phyloP scores from a whole-genome alignment of 2,888 invertebrate genomes.

The Chrysolina americana region DNA sequence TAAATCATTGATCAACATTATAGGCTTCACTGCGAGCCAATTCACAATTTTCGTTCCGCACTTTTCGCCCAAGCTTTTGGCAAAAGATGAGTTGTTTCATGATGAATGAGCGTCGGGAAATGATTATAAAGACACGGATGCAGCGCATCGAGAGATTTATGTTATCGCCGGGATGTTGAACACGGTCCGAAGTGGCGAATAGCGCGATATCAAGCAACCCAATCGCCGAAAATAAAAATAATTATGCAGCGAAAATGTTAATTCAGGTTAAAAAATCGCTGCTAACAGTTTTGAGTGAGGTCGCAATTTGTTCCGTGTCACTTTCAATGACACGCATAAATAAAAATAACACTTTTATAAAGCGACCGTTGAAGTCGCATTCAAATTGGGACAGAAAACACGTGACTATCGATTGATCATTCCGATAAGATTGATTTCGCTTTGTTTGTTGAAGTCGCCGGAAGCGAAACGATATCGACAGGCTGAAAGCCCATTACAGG shows the following conservation, averaged over 20 bases:
- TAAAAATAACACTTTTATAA: slow-evolving; percentile 35
- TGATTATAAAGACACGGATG: slow-evolving; percentile 41
- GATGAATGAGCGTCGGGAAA: slow-evolving; percentile 30
- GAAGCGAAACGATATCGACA: background rate
- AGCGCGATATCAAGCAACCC: slow-evolving; percentile 19
- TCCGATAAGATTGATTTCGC: background rate
- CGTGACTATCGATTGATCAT: background rate
- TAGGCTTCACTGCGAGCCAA: background rate
- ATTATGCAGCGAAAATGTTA: slow-evolving; percentile 33
- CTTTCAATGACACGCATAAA: slow-evolving; percentile 56
- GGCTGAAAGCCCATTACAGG: too few relatives aligned
- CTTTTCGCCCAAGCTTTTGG: slow-evolving; percentile 9
- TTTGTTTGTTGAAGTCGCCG: slow-evolving; percentile 3
- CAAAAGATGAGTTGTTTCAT: slow-evolving; percentile 27
- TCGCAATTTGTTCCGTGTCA: slow-evolving; percentile 56
- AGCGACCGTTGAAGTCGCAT: slow-evolving; percentile 5
- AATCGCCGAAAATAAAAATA: slow-evolving; percentile 30
- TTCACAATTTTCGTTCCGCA: too few relatives aligned
- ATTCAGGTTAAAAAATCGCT: slow-evolving; percentile 33
- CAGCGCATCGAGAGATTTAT: slow-evolving; percentile 37
- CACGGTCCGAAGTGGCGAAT: slow-evolving; percentile 30
- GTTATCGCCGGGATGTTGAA: slow-evolving; percentile 31
- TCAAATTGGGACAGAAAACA: slow-evolving; percentile 19
- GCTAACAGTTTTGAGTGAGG: slow-evolving; percentile 45
- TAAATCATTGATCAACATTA: background rate